A percentile compares a stretch with the other conserved stretches of the same genome.
These are phyloP conservation scores for Hybognathus amarus DNA, from an alignment of 2,797 vertebrate genomes.

Conservation along the genomic window DNA sequence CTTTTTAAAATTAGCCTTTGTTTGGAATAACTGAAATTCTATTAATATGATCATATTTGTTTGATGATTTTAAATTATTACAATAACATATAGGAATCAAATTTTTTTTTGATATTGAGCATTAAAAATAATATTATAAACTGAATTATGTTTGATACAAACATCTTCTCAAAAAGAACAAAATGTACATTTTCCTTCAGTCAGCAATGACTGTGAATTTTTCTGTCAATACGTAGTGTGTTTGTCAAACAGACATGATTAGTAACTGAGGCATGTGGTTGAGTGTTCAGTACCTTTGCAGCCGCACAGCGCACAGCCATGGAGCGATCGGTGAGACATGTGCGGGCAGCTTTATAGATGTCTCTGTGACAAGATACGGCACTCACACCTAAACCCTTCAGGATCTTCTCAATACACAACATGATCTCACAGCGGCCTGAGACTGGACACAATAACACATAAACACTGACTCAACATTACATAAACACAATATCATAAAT, in stretches of 20 bases:
- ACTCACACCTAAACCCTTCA: slow-evolving; percentile 84
- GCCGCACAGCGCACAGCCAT: slow-evolving; percentile 92
- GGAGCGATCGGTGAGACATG: slow-evolving; percentile 88
- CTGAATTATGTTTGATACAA: neutral
- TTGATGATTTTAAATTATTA: neutral
- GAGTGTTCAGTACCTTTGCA: slow-evolving; percentile 80
- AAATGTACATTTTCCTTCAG: neutral
- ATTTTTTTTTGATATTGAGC: neutral
- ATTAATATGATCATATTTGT: neutral
- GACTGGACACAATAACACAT: slow-evolving; percentile 77
- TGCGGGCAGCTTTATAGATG: slow-evolving; percentile 89
- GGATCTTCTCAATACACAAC: slow-evolving; percentile 86
- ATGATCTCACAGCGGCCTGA: slow-evolving; percentile 94
- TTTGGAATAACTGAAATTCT: neutral
- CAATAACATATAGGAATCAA: neutral
- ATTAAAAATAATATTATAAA: neutral
- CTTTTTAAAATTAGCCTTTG: neutral
- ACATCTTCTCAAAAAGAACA: neutral
- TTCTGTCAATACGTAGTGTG: neutral
- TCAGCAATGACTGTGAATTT: neutral
- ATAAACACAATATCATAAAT: neutral
- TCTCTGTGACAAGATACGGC: slow-evolving; percentile 87
- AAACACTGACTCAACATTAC: slow-evolving; percentile 3
- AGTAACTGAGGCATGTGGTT: neutral
- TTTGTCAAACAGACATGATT: neutral